Evolutionary conservation across 2,113 vertebrate species (phyloP).

Genomic region (Epinephelus lanceolatus): DNA sequence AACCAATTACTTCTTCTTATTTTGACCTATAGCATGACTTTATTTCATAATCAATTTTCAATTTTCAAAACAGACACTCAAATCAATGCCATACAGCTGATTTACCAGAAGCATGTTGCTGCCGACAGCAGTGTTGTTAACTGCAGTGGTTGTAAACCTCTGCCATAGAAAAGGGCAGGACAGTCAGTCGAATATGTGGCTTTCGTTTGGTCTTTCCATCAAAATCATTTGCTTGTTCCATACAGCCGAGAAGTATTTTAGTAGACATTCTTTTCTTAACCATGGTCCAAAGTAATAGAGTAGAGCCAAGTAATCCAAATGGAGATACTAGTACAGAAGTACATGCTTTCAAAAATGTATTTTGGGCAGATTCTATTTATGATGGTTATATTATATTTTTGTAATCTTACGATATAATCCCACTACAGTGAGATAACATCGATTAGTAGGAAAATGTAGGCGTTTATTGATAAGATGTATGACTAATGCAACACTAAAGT

Average conservation of each 20-base stretch:
- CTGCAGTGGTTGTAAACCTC: background rate
- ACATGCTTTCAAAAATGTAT: slow-evolving; percentile 16
- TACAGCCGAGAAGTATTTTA: background rate
- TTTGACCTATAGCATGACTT: background rate
- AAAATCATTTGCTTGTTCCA: background rate
- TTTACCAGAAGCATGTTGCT: background rate
- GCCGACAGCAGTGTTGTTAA: background rate
- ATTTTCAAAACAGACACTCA: background rate
- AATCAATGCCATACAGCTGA: background rate
- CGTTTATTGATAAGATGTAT: slow-evolving; percentile 2
- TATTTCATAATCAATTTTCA: background rate
- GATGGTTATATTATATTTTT: slow-evolving; percentile 51
- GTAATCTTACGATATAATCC: slow-evolving; percentile 29
- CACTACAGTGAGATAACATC: background rate
- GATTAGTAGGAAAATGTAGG: background rate
- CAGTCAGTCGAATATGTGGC: background rate
- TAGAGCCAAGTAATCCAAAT: slow-evolving; percentile 2
- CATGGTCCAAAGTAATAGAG: slow-evolving; percentile 6
- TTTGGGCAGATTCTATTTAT: slow-evolving; percentile 32
- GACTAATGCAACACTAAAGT: background rate
- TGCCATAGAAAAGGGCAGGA: background rate
- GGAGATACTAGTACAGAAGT: background rate
- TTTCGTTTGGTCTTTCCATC: background rate
- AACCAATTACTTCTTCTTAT: background rate
- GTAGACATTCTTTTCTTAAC: background rate